phyloP scores from a whole-genome alignment of 2,888 invertebrate species.

The Drosophila fungiperda region DNA sequence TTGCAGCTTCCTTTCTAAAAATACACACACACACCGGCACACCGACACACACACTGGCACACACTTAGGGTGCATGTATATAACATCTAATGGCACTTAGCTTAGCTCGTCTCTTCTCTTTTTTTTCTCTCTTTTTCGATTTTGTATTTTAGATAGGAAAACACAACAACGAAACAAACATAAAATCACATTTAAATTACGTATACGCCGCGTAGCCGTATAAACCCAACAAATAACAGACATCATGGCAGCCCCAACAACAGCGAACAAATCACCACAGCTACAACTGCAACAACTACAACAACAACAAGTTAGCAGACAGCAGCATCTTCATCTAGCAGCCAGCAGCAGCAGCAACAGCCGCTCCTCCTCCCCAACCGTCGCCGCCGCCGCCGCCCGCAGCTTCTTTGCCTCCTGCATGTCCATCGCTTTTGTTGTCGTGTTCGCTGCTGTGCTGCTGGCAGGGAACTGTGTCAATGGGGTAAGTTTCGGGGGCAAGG shows the following conservation, averaged over 20 bases:
- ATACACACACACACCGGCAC: conserved; percentile 4
- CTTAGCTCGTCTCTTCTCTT: conserved; percentile 39
- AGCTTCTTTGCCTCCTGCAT: conserved; percentile 51
- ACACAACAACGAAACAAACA: conserved; percentile 25
- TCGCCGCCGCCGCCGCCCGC: conserved; percentile 39
- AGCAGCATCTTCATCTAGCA: conserved; percentile 66
- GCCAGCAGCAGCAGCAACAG: conserved; percentile 38
- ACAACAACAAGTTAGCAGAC: conserved; percentile 38
- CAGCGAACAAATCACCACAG: conserved; percentile 65
- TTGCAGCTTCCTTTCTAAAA: conserved; percentile 74
- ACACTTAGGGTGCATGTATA: conserved; percentile 24
- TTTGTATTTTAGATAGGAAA: conserved; percentile 59
- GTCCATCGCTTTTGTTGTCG: conserved; percentile 64
- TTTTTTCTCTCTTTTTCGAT: conserved; percentile 41
- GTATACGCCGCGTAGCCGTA: conserved; percentile 65
- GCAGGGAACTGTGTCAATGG: conserved; percentile 85
- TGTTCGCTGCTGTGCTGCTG: conserved; percentile 82
- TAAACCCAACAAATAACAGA: conserved; percentile 63
- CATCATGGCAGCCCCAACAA: conserved; percentile 71
- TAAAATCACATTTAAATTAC: conserved; percentile 73
- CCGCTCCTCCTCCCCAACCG: conserved; percentile 37
- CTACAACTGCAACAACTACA: conserved; percentile 43
- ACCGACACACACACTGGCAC: conserved; percentile 15
- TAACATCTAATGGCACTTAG: conserved; percentile 49
- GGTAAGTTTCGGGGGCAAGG: conserved; percentile 77